Conservation (phyloP, 1,140 invertebrate species). For the Lepidurus arcticus region DNA sequence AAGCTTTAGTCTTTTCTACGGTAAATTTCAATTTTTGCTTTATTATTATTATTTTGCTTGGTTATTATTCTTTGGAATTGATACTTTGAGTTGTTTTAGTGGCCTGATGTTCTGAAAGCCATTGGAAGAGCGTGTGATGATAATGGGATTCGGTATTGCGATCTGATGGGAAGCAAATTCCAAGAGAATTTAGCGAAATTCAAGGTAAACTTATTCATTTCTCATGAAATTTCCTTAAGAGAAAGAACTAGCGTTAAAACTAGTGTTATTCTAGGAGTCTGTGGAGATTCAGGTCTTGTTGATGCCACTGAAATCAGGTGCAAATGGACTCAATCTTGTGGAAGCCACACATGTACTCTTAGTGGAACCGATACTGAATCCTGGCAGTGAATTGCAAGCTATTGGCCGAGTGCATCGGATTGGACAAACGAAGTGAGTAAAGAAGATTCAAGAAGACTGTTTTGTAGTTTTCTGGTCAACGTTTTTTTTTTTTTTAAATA, state of each 20-base stretch:
- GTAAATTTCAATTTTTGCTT: constrained; percentile 43
- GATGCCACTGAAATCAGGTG: constrained; percentile 59
- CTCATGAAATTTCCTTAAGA: background rate
- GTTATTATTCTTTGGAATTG: background rate
- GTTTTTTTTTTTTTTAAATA: background rate
- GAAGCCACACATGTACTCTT: constrained; percentile 74
- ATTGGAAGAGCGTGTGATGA: constrained; percentile 54
- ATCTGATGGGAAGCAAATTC: constrained; percentile 45
- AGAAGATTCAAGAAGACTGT: constrained; percentile 35
- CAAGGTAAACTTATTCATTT: constrained; percentile 46
- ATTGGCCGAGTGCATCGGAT: constrained; percentile 72
- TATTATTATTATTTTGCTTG: background rate
- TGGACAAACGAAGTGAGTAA: constrained; percentile 60
- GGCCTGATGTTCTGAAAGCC: constrained; percentile 58
- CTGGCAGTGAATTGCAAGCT: constrained; percentile 67
- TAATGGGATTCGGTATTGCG: constrained; percentile 54
- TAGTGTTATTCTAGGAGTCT: constrained; percentile 41
- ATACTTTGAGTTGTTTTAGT: constrained; percentile 46
- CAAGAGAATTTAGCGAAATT: constrained; percentile 51
- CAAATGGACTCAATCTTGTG: constrained; percentile 71
- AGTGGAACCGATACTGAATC: constrained; percentile 68
- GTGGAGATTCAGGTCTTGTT: constrained; percentile 57
- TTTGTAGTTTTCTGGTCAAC: background rate
- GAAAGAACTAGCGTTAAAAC: background rate
- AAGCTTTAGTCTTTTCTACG: constrained; percentile 67